phyloP scores from a whole-genome alignment of 1,140 invertebrate genomes.

The Drosophila carrolli region DNA sequence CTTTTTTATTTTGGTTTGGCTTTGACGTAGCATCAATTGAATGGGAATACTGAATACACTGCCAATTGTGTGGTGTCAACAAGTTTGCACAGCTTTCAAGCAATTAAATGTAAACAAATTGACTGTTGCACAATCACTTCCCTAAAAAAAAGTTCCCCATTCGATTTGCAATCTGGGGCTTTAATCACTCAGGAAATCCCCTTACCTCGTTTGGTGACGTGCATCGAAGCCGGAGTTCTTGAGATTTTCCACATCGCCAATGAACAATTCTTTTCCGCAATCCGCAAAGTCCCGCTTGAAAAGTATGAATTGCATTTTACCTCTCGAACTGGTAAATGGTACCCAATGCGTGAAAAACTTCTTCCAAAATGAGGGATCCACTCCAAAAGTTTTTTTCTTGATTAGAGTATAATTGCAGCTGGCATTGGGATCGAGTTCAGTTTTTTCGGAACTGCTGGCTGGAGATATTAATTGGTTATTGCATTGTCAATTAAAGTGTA shows the following conservation, averaged over 20 bases:
- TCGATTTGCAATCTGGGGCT: slow-evolving; percentile 10
- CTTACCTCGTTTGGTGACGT: slow-evolving; percentile 76
- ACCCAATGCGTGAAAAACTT: slow-evolving; percentile 76
- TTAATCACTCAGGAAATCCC: slow-evolving; percentile 29
- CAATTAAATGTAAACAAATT: slow-evolving; percentile 21
- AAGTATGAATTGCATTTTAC: slow-evolving; percentile 79
- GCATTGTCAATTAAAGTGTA: too few species aligned
- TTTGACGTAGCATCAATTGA: slow-evolving; percentile 6
- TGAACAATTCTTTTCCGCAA: slow-evolving; percentile 69
- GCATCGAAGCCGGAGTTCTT: slow-evolving; percentile 72
- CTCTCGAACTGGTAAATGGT: slow-evolving; percentile 60
- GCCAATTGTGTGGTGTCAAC: background rate
- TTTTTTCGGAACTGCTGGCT: slow-evolving; percentile 13
- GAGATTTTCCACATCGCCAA: slow-evolving; percentile 64
- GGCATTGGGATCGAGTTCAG: slow-evolving; percentile 25
- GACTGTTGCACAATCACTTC: slow-evolving; percentile 30
- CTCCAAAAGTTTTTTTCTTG: slow-evolving; percentile 51
- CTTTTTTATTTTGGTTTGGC: slow-evolving; percentile 11
- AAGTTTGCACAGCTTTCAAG: slow-evolving; percentile 21
- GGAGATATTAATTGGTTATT: slow-evolving; percentile 12
- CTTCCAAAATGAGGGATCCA: slow-evolving; percentile 74
- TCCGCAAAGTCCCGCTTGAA: slow-evolving; percentile 78
- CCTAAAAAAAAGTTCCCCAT: slow-evolving; percentile 6
- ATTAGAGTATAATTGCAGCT: slow-evolving; percentile 67
- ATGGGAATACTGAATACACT: slow-evolving; percentile 20